Percentiles rank a stretch among this genome's conserved stretches.
These are phyloP conservation scores for Drosophila dunni DNA, from an alignment of 1,140 invertebrate species.

Conservation along the genomic window DNA sequence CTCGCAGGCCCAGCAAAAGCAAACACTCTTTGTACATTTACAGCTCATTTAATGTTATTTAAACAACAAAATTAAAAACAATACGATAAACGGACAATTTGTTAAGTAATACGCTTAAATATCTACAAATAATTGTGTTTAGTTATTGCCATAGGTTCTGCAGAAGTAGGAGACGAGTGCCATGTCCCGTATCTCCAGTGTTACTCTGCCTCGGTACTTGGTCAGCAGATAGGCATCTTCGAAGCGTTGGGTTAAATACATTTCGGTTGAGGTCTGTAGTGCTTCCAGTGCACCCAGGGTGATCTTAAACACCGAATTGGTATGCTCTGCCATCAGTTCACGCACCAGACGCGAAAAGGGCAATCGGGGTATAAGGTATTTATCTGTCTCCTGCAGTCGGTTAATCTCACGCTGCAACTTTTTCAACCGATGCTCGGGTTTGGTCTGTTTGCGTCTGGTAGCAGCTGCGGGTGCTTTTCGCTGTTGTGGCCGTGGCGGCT, in stretches of 20 bases:
- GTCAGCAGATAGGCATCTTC: slow-evolving; percentile 90
- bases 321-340: slow-evolving; percentile 54
- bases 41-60: not conserved
- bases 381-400: not conserved
- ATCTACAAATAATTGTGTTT: not conserved
- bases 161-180: slow-evolving; percentile 51
- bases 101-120: not conserved
- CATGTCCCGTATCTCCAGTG: slow-evolving; percentile 89
- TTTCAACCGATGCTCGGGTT: slow-evolving; percentile 8
- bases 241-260: slow-evolving; percentile 91
- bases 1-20: too few species aligned
- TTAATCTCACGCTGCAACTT: slow-evolving; percentile 40
- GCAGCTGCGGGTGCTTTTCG: not conserved
- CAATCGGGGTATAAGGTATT: slow-evolving; percentile 63
- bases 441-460: slow-evolving; percentile 37
- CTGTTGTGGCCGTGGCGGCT: not conserved
- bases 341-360: slow-evolving; percentile 78
- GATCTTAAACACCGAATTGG: slow-evolving; percentile 77
- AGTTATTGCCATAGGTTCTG: slow-evolving; percentile 19
- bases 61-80: not conserved
- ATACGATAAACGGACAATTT: not conserved
- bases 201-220: slow-evolving; percentile 90
- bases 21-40: too few species aligned
- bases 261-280: slow-evolving; percentile 90
- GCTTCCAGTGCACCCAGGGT: slow-evolving; percentile 86